Evolutionary conservation across 2,888 invertebrate genomes (phyloP).

Genomic region (Harpagoxenus sublaevis): DNA sequence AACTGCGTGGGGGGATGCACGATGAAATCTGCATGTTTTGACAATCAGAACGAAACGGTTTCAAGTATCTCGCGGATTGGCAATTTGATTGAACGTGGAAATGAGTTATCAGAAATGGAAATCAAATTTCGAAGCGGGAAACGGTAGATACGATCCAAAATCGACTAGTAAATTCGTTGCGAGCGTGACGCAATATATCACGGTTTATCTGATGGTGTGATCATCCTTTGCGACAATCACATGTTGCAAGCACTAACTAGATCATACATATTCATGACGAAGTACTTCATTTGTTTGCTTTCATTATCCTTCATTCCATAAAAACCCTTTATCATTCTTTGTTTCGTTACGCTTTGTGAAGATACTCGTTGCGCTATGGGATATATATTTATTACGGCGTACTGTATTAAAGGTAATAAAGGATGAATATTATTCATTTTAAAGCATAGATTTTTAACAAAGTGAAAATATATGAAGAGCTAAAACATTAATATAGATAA

Average conservation of each 20-base stretch:
- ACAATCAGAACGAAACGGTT: constrained; percentile 74
- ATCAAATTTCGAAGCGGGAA: constrained; percentile 61
- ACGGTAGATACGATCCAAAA: constrained; percentile 50
- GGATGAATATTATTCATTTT: background rate
- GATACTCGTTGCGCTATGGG: background rate
- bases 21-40: constrained; percentile 55
- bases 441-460: background rate
- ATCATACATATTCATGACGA: constrained; percentile 48
- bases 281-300: constrained; percentile 43
- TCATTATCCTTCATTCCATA: constrained; percentile 42
- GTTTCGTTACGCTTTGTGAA: background rate
- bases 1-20: constrained; percentile 29
- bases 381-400: constrained; percentile 7
- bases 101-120: constrained; percentile 54
- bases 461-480: background rate
- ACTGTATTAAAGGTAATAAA: constrained; percentile 1
- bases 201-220: constrained; percentile 41
- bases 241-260: constrained; percentile 40
- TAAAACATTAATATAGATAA: constrained; percentile 27
- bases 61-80: constrained; percentile 65
- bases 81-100: constrained; percentile 63
- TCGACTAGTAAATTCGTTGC: constrained; percentile 45
- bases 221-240: constrained; percentile 47
- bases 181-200: constrained; percentile 41
- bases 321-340: constrained; percentile 12